Base-by-base conservation (phyloP, 1,140 invertebrate species). In the Lineus longissimus region DNA sequence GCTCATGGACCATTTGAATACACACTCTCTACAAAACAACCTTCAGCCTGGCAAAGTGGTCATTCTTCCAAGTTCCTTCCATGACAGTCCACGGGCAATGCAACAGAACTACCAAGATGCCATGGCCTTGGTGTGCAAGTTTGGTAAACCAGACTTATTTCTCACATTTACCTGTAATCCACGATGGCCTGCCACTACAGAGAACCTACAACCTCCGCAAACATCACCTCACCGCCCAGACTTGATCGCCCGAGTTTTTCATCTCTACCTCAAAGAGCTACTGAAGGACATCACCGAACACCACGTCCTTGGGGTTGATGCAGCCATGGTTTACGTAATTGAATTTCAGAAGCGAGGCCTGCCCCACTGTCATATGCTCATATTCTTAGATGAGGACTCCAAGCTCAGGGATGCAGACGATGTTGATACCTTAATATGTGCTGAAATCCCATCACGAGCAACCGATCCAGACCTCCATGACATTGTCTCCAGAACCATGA, bases 221-320 rank as follows among this genome's bases (percentile, higher is more conserved):
- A 61, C 31, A 55, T 13, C 73, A 2, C 27, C 61, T 19, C 74
- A 84, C 72, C 41, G 82, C n/a, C 81, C 80, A 40, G 84, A 85
- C 68, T 40, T 86, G 19, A 69, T 82, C 22, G 70, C 78, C 41
- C 63, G 83, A 68, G 83, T 86, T 13, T 86, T 86, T 70, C 72
- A 73, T 59, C 71, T 80, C 65, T 86, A 86, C 70, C 61, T 84
- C 25, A 81, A 78, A 68, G 69, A 36, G 33, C 15, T 36, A 15
- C 15, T 36, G 33, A 36, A 36, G 4, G 33, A 36, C 33, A 36
- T 36, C 22, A 55, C 62, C 7, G 75, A 79, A 58, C 23, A 67
- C 55, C 23, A 71, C 19, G 59, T 82, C 4, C 76, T 79, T 70
- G 80, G 83, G 15, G 58, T 66, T 33, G 64, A 70, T 40, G 30